Evolutionary conservation across 2,888 invertebrate species (phyloP).

Genomic region (Lymantria monacha): DNA sequence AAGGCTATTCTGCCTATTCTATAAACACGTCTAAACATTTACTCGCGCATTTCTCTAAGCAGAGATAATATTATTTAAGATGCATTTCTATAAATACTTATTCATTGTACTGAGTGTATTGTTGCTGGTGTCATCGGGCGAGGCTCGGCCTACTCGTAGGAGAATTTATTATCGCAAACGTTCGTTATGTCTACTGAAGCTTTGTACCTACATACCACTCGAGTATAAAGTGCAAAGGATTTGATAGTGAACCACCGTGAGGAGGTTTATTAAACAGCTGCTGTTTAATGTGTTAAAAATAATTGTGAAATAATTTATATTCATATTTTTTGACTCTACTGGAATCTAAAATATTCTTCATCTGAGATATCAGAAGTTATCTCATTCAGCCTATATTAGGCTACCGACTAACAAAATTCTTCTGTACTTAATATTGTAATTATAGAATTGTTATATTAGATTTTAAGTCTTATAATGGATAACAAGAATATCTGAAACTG

Average conservation of each 20-base stretch:
- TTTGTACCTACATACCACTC: conserved; percentile 55
- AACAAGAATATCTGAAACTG: too few relatives aligned
- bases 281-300: not conserved
- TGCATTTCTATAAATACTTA: conserved; percentile 61
- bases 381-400: conserved; percentile 58
- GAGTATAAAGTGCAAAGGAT: conserved; percentile 36
- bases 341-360: not conserved
- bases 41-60: conserved; percentile 9
- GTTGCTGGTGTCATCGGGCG: conserved; percentile 38
- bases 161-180: conserved; percentile 49
- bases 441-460: conserved; percentile 46
- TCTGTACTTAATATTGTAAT: conserved; percentile 60
- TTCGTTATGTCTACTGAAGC: conserved; percentile 58
- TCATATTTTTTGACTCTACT: not conserved
- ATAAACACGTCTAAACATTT: conserved; percentile 15
- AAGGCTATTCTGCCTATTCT: conserved; percentile 1
- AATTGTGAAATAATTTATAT: not conserved
- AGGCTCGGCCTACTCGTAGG: conserved; percentile 42
- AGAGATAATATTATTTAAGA: conserved; percentile 33
- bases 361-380: too few relatives aligned
- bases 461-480: conserved; percentile 2
- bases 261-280: not conserved
- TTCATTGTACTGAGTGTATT: conserved; percentile 44
- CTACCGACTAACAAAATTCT: conserved; percentile 62
- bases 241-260: conserved; percentile 13